Conservation (phyloP, 2,797 vertebrate genomes). For the Zenarchopterus dispar region DNA sequence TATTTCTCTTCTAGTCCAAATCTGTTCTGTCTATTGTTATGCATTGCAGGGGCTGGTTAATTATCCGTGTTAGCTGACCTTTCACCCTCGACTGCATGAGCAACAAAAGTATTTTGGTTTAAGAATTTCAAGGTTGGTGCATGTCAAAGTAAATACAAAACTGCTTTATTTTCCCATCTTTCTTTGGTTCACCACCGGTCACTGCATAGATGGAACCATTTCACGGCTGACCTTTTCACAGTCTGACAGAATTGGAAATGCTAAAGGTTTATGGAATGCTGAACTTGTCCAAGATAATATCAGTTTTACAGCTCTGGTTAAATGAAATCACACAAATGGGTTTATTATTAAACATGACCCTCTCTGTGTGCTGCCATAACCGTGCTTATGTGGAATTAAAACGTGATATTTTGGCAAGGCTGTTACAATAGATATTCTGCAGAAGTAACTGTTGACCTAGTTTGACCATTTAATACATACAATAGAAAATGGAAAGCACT, state of each 20-base stretch:
- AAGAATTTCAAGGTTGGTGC: conserved; percentile 32
- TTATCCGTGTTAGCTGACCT: conserved; percentile 48
- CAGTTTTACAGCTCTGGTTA: conserved; percentile 16
- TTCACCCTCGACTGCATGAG: conserved; percentile 47
- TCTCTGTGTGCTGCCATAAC: conserved; percentile 7
- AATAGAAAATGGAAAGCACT: background rate
- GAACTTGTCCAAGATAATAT: conserved; percentile 38
- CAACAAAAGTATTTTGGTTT: conserved; percentile 24
- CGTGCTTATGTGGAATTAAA: conserved; percentile 39
- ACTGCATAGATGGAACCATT: conserved; percentile 39
- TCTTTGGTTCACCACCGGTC: conserved; percentile 49
- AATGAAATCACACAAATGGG: conserved; percentile 25
- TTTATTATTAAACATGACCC: conserved; percentile 20
- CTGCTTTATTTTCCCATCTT: conserved; percentile 40
- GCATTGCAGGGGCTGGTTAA: background rate
- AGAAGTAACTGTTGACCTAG: conserved; percentile 15
- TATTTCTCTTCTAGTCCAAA: conserved; percentile 19
- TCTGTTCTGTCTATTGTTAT: conserved; percentile 14
- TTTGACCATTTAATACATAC: conserved; percentile 16
- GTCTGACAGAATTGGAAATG: conserved; percentile 45
- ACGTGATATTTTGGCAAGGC: conserved; percentile 15
- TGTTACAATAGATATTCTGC: conserved; percentile 15
- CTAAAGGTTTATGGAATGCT: conserved; percentile 54
- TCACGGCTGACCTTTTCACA: conserved; percentile 63
- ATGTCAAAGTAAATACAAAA: conserved; percentile 43